Conservation (phyloP, 2,888 invertebrate species). For the Phalera bucephala region DNA sequence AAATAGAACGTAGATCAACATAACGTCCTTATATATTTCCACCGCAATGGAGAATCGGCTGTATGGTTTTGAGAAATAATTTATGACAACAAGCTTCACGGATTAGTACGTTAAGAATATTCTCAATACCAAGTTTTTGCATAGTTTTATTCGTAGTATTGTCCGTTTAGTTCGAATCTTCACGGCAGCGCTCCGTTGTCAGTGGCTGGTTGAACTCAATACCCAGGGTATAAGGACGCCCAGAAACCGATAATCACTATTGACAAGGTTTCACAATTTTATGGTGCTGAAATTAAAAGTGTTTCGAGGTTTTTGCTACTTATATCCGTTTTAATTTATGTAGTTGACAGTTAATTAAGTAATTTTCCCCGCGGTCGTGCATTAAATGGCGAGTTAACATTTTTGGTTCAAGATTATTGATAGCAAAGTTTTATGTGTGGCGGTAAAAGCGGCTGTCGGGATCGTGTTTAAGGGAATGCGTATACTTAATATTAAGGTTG, state of each 20-base stretch:
- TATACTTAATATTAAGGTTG: too few relatives aligned
- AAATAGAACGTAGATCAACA: too few relatives aligned
- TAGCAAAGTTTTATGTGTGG: not conserved
- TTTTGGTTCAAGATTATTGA: conserved; percentile 7
- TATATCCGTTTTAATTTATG: conserved; percentile 1
- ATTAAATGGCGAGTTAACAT: not conserved
- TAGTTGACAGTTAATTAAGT: conserved; percentile 4
- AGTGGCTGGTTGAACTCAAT: conserved; percentile 3
- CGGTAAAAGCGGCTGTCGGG: not conserved
- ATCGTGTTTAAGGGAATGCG: too few relatives aligned
- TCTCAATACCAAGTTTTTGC: conserved; percentile 33
- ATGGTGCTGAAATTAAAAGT: conserved; percentile 7
- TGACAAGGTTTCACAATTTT: conserved; percentile 14
- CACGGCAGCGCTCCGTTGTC: conserved; percentile 21
- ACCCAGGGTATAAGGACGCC: conserved; percentile 17
- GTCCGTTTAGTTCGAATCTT: conserved; percentile 31
- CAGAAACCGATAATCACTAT: conserved; percentile 8
- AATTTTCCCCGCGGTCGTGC: not conserved
- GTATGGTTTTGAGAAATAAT: conserved; percentile 19
- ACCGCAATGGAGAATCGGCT: too few relatives aligned
- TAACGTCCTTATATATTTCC: too few relatives aligned
- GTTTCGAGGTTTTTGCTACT: conserved; percentile 2
- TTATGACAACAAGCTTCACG: conserved; percentile 15
- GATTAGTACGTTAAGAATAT: conserved; percentile 15
- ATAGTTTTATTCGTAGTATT: conserved; percentile 33